Conservation (phyloP, 2,797 vertebrate species). For the Sylvia borin region DNA sequence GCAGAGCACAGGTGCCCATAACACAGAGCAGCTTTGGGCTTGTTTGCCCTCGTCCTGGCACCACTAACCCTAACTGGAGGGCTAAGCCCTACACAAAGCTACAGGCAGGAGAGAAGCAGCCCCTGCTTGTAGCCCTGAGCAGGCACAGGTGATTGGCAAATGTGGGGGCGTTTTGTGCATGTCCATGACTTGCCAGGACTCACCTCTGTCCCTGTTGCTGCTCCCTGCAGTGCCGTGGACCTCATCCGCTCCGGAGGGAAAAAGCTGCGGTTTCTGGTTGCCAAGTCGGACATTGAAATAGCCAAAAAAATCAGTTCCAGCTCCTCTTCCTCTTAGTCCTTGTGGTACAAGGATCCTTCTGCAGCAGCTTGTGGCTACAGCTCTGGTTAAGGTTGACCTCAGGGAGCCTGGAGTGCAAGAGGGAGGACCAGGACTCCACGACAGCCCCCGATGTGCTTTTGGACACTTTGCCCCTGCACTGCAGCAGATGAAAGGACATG, state of each 20-base stretch:
- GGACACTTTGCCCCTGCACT: not conserved
- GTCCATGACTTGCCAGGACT: not conserved
- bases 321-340: conserved; percentile 83
- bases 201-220: not conserved
- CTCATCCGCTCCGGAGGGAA: conserved; percentile 92
- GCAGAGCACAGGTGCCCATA: not conserved
- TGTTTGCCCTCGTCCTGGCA: not conserved
- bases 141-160: not conserved
- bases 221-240: conserved; percentile 87
- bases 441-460: not conserved
- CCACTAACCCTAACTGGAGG: not conserved
- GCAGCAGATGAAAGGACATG: not conserved
- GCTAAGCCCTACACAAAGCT: not conserved
- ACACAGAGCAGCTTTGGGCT: not conserved
- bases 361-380: not conserved
- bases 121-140: not conserved
- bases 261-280: conserved; percentile 91
- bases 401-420: not conserved
- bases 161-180: not conserved
- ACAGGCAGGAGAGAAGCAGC: not conserved
- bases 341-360: not conserved
- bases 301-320: conserved; percentile 90
- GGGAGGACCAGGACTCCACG: not conserved
- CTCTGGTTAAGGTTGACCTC: not conserved
- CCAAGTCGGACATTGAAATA: conserved; percentile 90